Percentiles rank a stretch among this genome's conserved stretches.
Evolutionary conservation across 2,797 vertebrate genomes (phyloP).

Genomic region (Monodelphis domestica): DNA sequence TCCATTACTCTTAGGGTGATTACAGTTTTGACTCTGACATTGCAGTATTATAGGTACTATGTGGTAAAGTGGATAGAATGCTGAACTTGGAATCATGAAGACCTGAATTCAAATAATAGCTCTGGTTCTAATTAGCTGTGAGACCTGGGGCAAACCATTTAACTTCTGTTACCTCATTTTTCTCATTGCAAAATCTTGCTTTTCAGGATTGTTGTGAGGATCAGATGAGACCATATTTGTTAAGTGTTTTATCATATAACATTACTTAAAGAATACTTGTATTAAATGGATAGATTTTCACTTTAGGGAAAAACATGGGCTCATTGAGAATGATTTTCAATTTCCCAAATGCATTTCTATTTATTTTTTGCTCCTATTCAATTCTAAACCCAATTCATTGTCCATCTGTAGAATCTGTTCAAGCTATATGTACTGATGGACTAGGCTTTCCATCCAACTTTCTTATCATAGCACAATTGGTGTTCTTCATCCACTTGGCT

Average conservation of each 20-base stretch:
- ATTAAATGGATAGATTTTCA: neutral
- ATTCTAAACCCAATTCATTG: neutral
- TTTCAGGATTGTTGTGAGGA: neutral
- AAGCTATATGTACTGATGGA: neutral
- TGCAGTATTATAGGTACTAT: neutral
- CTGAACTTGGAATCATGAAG: neutral
- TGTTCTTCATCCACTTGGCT: neutral
- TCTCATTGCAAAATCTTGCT: neutral
- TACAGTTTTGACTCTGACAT: neutral
- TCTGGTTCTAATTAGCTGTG: neutral
- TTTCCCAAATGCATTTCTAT: neutral
- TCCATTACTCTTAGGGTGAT: neutral
- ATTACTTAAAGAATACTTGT: neutral
- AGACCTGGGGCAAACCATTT: neutral
- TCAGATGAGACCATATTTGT: neutral
- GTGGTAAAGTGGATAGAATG: neutral
- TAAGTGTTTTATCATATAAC: neutral
- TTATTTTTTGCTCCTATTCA: neutral
- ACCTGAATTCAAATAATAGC: neutral
- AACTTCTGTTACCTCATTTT: neutral
- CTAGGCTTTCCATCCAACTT: neutral
- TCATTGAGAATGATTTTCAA: neutral
- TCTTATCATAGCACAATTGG: neutral
- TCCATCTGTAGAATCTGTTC: neutral
- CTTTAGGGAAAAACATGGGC: neutral